Evolutionary conservation across 2,113 vertebrate species (phyloP).

Genomic region (Macrotus californicus): DNA sequence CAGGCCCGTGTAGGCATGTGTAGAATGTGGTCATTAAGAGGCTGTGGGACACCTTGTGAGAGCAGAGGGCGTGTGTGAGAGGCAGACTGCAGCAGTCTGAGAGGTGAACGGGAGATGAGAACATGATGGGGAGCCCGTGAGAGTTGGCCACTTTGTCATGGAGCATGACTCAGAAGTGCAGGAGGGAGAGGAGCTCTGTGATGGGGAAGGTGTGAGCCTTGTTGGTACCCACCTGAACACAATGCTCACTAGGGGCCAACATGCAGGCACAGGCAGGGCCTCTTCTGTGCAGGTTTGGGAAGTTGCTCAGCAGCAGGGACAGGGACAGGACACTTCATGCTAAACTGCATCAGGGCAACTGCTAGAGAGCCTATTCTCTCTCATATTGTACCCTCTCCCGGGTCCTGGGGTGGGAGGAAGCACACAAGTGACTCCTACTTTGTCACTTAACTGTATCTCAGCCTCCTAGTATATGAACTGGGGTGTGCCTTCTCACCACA

Average conservation of each 20-base stretch:
- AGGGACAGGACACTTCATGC: background rate
- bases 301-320: background rate
- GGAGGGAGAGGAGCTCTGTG: background rate
- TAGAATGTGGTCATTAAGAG: background rate
- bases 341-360: background rate
- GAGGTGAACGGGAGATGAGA: background rate
- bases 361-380: background rate
- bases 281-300: background rate
- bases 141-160: background rate
- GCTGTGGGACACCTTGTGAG: background rate
- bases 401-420: background rate
- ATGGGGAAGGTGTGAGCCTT: background rate
- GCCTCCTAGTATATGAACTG: background rate
- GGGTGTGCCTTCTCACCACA: rapidly evolving
- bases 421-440: background rate
- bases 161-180: background rate
- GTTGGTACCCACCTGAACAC: rapidly evolving
- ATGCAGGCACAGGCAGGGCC: background rate
- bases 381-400: background rate
- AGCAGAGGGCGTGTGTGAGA: background rate
- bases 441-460: background rate
- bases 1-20: background rate
- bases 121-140: rapidly evolving
- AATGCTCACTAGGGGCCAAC: rapidly evolving
- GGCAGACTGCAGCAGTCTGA: background rate